phyloP scores from a whole-genome alignment of 2,888 invertebrate species.

The Hydrotaea cyrtoneurina region DNA sequence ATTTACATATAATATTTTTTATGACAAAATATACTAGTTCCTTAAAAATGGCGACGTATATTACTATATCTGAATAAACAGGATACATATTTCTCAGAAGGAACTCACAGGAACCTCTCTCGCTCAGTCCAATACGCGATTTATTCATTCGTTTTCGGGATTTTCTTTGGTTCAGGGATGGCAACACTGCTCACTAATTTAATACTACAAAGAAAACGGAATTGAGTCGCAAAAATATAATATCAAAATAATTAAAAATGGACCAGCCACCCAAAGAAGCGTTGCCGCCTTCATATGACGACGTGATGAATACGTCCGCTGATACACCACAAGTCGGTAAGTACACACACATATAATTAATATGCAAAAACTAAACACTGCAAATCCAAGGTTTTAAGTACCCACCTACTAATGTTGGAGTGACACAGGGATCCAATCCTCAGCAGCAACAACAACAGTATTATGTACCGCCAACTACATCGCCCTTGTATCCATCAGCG shows the following conservation, averaged over 20 bases:
- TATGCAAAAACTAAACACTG: not conserved
- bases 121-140: too few relatives aligned
- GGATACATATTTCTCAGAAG: too few relatives aligned
- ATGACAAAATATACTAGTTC: too few relatives aligned
- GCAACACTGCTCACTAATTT: too few relatives aligned
- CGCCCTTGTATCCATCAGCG: constrained; percentile 62
- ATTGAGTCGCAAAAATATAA: not conserved
- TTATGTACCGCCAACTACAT: constrained; percentile 44
- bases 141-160: too few relatives aligned
- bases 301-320: constrained; percentile 65
- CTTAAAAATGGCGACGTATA: too few relatives aligned
- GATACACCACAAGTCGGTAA: constrained; percentile 69
- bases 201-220: not conserved
- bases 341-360: too few relatives aligned
- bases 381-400: constrained; percentile 59
- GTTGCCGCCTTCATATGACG: constrained; percentile 69
- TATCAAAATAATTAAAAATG: constrained; percentile 50
- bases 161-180: too few relatives aligned
- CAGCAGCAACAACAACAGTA: constrained; percentile 34
- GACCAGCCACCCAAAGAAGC: constrained; percentile 51
- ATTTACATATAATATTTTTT: too few relatives aligned
- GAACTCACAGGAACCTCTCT: too few relatives aligned
- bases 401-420: constrained; percentile 69
- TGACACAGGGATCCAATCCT: constrained; percentile 41
- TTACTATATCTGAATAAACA: too few relatives aligned